Base-by-base conservation (phyloP, 2,888 invertebrate species). In the Parelbella ahira region DNA sequence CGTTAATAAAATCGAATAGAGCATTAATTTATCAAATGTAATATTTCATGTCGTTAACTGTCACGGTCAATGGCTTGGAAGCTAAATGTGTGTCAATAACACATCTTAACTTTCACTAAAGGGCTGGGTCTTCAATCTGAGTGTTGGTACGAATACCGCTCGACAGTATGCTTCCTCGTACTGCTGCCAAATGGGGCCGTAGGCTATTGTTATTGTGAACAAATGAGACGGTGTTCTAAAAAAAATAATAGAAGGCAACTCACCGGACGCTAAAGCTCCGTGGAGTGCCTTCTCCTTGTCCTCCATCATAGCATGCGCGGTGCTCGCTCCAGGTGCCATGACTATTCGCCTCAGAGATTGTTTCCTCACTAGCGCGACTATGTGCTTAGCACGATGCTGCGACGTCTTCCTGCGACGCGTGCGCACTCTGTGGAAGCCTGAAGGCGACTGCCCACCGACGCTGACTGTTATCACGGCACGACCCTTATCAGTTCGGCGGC, bases 261-360 rank as follows among this genome's bases (percentile, higher is more conserved):
- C 43, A 60, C 60, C 59, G 46, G 52, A 53, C 41, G 80, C 68
- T 51, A 81, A 55, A 48, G 73, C 71, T 54, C 71, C 72, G 45
- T 72, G 73, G 12, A 84, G 73, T 8, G 76, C 63, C 55, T 89
- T 86, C 63, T 87, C 86, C 63, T 88, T 88, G 60, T 88, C 88
- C 55, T 86, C 88, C 75, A 86, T 80, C 88, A 88, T 88, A 21
- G 83, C 61, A 56, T 88, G 88, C 47, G 88, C 87, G 47, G 90
- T 88, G 61, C 81, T 83, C 36, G 88, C 82, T 77, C 86, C 87
- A 30, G 90, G 90, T 61, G 90, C 89, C 90, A 90, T 90, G 10
- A 79, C 84, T 51, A 83, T 83, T 58, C 83, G 77, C 60, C 81
- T 78, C 39, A 83, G 56, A 46, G 84, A 84, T 48, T 80, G 76